Conservation (phyloP, 2,113 vertebrate genomes). For the Spea bombifrons region DNA sequence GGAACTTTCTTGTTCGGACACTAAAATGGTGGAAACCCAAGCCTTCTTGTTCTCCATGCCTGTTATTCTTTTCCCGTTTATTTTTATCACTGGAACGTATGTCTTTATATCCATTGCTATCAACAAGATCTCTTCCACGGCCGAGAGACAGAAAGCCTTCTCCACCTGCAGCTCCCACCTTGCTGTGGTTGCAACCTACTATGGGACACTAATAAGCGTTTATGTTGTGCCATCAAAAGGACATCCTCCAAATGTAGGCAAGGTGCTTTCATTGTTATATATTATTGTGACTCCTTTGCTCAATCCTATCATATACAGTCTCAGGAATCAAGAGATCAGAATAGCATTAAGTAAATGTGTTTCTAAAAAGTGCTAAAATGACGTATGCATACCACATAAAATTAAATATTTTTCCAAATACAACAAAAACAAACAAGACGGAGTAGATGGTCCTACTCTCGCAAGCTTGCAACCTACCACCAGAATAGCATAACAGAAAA, state of each 20-base stretch:
- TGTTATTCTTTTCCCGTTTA: constrained; percentile 28
- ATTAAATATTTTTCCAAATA: too few relatives aligned
- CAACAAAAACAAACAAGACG: too few relatives aligned
- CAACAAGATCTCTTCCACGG: neutral
- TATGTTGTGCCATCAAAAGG: constrained; percentile 8
- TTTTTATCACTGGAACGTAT: constrained; percentile 25
- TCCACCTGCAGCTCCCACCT: constrained; percentile 35
- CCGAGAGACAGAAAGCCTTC: constrained; percentile 23
- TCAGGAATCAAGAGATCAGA: constrained; percentile 13
- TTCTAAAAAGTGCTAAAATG: neutral
- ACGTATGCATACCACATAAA: too few relatives aligned
- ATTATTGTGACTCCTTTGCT: constrained; percentile 23
- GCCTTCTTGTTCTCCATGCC: constrained; percentile 30
- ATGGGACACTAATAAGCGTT: constrained; percentile 31
- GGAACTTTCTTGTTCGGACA: constrained; percentile 30
- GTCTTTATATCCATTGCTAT: constrained; percentile 9
- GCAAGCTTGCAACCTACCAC: too few relatives aligned
- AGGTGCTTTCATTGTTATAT: constrained; percentile 24
- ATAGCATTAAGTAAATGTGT: neutral
- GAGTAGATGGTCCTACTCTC: too few relatives aligned
- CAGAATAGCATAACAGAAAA: too few relatives aligned
- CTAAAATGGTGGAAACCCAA: neutral
- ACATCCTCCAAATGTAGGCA: neutral
- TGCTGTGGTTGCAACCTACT: constrained; percentile 22
- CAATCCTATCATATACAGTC: constrained; percentile 31